phyloP scores from a whole-genome alignment of 1,140 invertebrate genomes.

The Aphelinus atriplicis region DNA sequence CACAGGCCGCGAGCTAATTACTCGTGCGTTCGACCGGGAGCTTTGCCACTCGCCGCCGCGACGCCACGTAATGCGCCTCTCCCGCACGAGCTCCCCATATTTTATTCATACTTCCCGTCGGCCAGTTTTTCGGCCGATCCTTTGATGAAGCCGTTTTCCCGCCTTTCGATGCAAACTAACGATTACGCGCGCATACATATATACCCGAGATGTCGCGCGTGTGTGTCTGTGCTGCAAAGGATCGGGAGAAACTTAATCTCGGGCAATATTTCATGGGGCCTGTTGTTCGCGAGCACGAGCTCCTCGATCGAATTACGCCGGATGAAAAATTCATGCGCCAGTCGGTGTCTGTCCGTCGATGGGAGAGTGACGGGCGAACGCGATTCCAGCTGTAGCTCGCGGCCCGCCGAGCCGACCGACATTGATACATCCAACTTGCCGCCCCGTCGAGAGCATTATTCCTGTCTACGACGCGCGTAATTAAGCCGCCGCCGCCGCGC shows the following conservation, averaged over 20 bases:
- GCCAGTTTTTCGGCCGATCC: not conserved
- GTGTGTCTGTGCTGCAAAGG: no score
- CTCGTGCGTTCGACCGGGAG: slow-evolving; percentile 52
- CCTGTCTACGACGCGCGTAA: no score
- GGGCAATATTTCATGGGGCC: no score
- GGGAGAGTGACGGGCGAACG: no score
- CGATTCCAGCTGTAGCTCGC: no score
- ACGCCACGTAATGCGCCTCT: slow-evolving; percentile 51
- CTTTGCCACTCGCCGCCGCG: slow-evolving; percentile 57
- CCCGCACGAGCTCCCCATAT: slow-evolving; percentile 42
- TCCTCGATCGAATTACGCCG: not conserved
- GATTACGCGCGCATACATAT: slow-evolving; percentile 1
- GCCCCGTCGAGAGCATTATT: no score
- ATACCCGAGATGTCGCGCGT: no score
- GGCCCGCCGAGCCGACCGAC: no score
- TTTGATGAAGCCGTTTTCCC: slow-evolving; percentile 5
- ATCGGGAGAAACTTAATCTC: not conserved
- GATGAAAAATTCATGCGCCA: slow-evolving; percentile 21
- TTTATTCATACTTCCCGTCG: slow-evolving; percentile 51
- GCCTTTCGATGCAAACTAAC: not conserved
- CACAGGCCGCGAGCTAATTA: slow-evolving; percentile 59
- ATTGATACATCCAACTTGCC: no score
- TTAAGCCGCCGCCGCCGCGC: no score
- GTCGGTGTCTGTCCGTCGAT: not conserved
- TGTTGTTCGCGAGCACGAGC: not conserved